These are phyloP conservation scores for Artemia sp. DNA, from an alignment of 2,888 invertebrate genomes.

Conservation along the genomic window DNA sequence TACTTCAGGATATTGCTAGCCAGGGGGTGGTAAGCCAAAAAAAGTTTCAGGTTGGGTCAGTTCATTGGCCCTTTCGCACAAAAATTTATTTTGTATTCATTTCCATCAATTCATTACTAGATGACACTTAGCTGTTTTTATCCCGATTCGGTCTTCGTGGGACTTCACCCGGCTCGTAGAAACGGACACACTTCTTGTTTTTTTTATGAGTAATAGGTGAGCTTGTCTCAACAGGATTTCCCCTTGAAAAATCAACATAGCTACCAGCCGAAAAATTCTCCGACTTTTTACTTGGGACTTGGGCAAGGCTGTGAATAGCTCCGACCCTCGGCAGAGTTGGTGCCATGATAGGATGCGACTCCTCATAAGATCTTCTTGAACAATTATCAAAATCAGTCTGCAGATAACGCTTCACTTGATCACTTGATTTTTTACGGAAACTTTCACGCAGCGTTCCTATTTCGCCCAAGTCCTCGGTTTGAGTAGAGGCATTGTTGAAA, in stretches of 20 bases:
- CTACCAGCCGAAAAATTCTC: not conserved
- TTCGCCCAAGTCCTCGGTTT: too few species aligned
- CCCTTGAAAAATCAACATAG: not conserved
- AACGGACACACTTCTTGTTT: not conserved
- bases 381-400: not conserved
- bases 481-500: too few species aligned
- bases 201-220: not conserved
- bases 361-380: not conserved
- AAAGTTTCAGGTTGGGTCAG: too few species aligned
- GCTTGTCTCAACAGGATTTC: not conserved
- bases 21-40: too few species aligned
- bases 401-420: not conserved
- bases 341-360: not conserved
- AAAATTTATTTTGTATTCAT: not conserved
- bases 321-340: not conserved
- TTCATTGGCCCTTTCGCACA: not conserved
- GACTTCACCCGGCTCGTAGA: slow-evolving; percentile 8
- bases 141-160: not conserved
- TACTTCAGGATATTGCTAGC: too few species aligned
- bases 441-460: not conserved
- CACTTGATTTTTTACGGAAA: not conserved
- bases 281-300: not conserved
- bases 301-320: not conserved
- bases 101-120: not conserved
- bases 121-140: not conserved